Evolutionary conservation across 1,140 invertebrate genomes (phyloP), one percentile per base, ranked within the genome.

Genomic region (Nephila pilipes): DNA sequence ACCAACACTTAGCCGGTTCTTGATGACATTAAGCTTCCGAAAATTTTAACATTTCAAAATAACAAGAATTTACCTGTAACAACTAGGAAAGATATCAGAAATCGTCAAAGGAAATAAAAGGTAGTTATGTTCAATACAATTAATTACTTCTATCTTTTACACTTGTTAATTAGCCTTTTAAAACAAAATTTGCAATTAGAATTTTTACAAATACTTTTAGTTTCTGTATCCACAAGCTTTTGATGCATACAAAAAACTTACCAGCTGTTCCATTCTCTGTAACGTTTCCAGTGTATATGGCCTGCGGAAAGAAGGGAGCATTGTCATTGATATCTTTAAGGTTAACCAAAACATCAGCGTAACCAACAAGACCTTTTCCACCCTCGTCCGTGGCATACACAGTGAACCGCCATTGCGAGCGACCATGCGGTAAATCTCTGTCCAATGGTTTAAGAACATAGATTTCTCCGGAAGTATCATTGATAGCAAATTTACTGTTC

Each of bases 301-400:
- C 98, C 95, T 93, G 91, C 22, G 98, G 98, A 96, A 99, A 99
- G 94, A 98, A 97, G 4, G 99, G 99, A 20, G 98, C 97, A 96
- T 99, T 99, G 96, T 99, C 99, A 96, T 99, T 99, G 95, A 99
- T 99, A 95, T 99, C 99, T 75, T 98, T 98, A 4, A 99, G 97
- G 95, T 99, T 99, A 89, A 99, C 98, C 96, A 99, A 98, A 5
- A 99, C 99, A 96, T 99, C 98, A n/a, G 99, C 98, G 95, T 99
- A 99, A 65, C 99, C 99, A 8, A 99, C 98, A 1, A 99, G 96
- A 60, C 98, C 98, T 96, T 99, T 98, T 60, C 98, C 98, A 4
- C 98, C 98, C 96, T 99, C 99, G 95, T 99, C 99, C 96, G 99
- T 98, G 81, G 99, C 99, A 95, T 99, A 99, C 5, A 99, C 99